Evolutionary conservation across 2,113 vertebrate genomes (phyloP).

Genomic region (Siniperca chuatsi): DNA sequence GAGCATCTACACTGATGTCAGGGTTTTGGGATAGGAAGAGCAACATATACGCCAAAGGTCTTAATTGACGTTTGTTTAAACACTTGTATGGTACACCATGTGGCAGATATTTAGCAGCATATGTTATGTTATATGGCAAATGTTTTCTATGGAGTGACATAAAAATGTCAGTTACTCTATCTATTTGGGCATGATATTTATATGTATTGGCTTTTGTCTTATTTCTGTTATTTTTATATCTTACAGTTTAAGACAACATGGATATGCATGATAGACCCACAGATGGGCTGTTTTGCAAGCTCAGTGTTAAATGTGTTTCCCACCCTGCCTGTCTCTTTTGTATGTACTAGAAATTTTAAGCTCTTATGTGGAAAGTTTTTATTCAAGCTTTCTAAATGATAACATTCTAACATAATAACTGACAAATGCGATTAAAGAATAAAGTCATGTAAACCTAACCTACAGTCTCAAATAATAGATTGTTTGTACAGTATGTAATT

Average conservation of each 20-base stretch:
- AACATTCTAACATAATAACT: not conserved
- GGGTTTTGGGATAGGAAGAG: not conserved
- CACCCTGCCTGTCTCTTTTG: not conserved
- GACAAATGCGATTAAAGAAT: not conserved
- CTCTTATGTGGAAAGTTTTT: not conserved
- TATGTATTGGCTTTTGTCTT: not conserved
- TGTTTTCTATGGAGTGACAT: not conserved
- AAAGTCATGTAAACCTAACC: too few relatives aligned
- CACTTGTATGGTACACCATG: not conserved
- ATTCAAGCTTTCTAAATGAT: not conserved
- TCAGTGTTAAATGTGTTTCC: not conserved
- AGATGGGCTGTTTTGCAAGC: not conserved
- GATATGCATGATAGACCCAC: not conserved
- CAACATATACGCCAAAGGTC: not conserved
- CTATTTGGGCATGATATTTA: not conserved
- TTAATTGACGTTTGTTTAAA: not conserved
- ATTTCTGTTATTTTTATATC: not conserved
- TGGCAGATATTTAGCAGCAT: not conserved
- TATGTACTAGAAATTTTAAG: not conserved
- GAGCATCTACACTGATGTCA: conserved; percentile 17
- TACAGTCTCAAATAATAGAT: too few relatives aligned
- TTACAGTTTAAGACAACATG: not conserved
- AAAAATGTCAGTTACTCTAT: not conserved
- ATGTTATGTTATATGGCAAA: not conserved
- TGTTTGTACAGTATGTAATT: too few relatives aligned